Base-by-base conservation (phyloP, 2,888 invertebrate genomes). In the Agriopis marginaria region DNA sequence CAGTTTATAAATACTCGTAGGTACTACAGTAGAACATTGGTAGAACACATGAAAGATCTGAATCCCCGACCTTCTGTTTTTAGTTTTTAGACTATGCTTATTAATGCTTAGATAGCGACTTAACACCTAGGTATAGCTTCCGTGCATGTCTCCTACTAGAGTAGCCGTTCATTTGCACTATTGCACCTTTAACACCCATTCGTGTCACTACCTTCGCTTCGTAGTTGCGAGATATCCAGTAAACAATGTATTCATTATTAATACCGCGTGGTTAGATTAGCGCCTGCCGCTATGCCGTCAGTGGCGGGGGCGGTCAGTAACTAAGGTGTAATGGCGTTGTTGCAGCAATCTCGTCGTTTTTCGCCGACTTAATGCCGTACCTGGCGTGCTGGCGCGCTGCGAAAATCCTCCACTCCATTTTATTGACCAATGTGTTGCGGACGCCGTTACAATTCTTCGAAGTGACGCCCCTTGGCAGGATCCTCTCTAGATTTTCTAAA, bases 361-460 rank as follows among this genome's bases (percentile, higher is more conserved):
- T 96, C 86, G 92, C 95, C 89, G 96, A 96, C 91, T 92, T 97
- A 92, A 93, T 95, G 86, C 96, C 96, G 73, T 95, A 95, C 86
- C 90, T 97, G 93, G 97, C 96, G 88, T 91, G 96, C 94, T 95
- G 96, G 95, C 92, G 94, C 77, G 97, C 97, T 77, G 96, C 97
- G 80, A 88, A 86, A 82, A 82, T 90, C 63, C 91, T 96, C 84
- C 96, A 96, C 92, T 86, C 88, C 74, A 84, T 87, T 59, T 90
- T 97, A 86, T 90, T 97, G 83, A 80, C 84, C 66, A 95, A 95
- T 83, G 95, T 97, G 75, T 85, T 97, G 77, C 95, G 95, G 83
- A 95, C 96, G 82, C 97, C 97, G 66, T 95, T 97, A 93, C 95
- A 96, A 84, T 96, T 97, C 93, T 97, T 97, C 92, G 97, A 97